Percentiles rank a stretch among this genome's conserved stretches.
These are phyloP conservation scores for Paracanthobrama guichenoti DNA, from an alignment of 2,113 vertebrate species.

Conservation along the genomic window DNA sequence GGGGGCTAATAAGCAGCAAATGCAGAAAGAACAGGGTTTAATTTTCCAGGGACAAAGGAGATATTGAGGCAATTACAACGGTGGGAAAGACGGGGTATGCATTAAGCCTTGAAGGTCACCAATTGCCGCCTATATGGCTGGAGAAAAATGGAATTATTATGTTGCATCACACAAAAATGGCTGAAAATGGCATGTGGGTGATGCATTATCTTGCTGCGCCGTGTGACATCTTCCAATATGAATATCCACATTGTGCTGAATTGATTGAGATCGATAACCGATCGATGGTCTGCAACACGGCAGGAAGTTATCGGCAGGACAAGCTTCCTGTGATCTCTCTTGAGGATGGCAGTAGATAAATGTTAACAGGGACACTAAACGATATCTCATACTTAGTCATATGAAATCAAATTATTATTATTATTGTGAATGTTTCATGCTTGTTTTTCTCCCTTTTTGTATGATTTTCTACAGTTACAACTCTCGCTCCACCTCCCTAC, in stretches of 20 bases:
- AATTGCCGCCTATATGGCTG: constrained; percentile 10
- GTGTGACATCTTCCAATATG: constrained; percentile 25
- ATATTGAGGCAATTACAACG: constrained; percentile 43
- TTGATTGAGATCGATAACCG: constrained; percentile 41
- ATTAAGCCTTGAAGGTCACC: constrained; percentile 39
- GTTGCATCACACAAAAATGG: constrained; percentile 17
- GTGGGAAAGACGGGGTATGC: constrained; percentile 25
- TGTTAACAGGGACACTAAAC: background rate
- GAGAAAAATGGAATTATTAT: constrained; percentile 14
- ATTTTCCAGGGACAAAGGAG: constrained; percentile 49
- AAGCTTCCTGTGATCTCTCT: constrained; percentile 12
- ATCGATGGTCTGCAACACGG: constrained; percentile 15
- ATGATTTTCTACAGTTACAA: background rate
- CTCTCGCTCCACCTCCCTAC: background rate
- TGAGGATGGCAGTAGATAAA: background rate
- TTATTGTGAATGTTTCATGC: background rate
- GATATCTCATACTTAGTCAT: background rate
- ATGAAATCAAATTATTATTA: background rate
- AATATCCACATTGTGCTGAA: constrained; percentile 30
- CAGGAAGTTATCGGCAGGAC: background rate
- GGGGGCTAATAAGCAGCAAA: constrained; percentile 55
- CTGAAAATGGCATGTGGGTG: background rate
- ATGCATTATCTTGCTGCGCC: background rate
- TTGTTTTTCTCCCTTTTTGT: background rate
- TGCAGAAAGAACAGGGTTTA: constrained; percentile 46